Percentiles rank a stretch among this genome's conserved stretches.
Conservation (phyloP, 2,113 vertebrate species). For the Narcine bancroftii region DNA sequence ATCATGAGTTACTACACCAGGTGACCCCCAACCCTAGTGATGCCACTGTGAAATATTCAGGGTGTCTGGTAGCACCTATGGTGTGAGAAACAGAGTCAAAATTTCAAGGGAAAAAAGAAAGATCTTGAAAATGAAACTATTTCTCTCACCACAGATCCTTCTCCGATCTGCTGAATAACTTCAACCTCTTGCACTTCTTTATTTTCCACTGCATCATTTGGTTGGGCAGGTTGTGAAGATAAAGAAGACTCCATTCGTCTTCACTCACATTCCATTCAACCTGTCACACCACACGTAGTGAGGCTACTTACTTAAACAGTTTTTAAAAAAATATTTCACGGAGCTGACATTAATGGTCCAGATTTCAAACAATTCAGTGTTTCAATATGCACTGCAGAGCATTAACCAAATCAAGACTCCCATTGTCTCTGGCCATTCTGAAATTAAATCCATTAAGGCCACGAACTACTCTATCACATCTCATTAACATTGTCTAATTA, state of each 20-base stretch:
- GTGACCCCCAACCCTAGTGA: no score
- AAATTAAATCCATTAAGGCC: not conserved
- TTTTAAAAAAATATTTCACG: not conserved
- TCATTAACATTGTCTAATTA: slow-evolving; percentile 10
- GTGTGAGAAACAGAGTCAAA: no score
- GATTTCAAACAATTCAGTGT: not conserved
- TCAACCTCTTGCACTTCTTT: no score
- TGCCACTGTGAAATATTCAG: no score
- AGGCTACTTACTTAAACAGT: not conserved
- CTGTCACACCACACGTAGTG: not conserved
- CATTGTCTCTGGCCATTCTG: not conserved
- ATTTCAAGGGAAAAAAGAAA: no score
- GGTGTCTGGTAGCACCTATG: no score
- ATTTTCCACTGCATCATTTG: not conserved
- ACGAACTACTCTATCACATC: not conserved
- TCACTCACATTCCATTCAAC: not conserved
- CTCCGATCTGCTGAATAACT: no score
- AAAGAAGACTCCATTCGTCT: not conserved
- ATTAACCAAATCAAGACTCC: not conserved
- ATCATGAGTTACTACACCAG: no score
- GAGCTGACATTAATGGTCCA: not conserved
- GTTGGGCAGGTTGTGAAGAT: not conserved
- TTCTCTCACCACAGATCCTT: no score
- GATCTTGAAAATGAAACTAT: no score
- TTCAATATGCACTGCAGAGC: not conserved